Conservation (phyloP, 2,113 vertebrate genomes). For the Thamnaconus septentrionalis region DNA sequence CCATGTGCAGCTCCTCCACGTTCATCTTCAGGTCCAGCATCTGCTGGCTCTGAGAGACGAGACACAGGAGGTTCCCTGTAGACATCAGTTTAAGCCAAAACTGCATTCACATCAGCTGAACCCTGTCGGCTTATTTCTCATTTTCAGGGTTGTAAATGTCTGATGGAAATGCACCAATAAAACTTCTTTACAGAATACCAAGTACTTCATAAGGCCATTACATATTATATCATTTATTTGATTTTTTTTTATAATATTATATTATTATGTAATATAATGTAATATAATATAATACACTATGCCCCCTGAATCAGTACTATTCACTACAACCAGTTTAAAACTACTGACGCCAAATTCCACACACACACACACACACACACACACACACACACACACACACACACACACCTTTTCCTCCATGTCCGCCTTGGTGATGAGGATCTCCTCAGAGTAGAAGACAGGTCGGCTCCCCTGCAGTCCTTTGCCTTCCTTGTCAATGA, state of each 20-base stretch:
- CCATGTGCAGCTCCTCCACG: slow-evolving; percentile 87
- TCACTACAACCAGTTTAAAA: too few relatives aligned
- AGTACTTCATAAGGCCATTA: too few relatives aligned
- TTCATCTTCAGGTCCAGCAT: slow-evolving; percentile 85
- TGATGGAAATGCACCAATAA: too few relatives aligned
- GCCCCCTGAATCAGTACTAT: too few relatives aligned
- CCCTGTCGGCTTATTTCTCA: too few relatives aligned
- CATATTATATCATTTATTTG: too few relatives aligned
- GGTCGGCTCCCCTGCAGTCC: slow-evolving; percentile 79
- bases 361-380: not conserved
- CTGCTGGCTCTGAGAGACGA: slow-evolving; percentile 78
- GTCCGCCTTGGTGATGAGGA: slow-evolving; percentile 88
- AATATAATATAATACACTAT: too few relatives aligned
- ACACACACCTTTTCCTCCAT: slow-evolving; percentile 85
- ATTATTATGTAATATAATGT: too few relatives aligned
- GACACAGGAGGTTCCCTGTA: not conserved
- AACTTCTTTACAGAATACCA: too few relatives aligned
- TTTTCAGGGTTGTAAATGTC: too few relatives aligned
- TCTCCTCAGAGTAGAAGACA: slow-evolving; percentile 84
- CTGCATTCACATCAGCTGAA: not conserved
- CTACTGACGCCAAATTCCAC: not conserved
- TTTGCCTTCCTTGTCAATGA: slow-evolving; percentile 82
- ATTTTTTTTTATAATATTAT: too few relatives aligned
- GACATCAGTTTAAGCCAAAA: not conserved
- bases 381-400: slow-evolving; percentile 5